phyloP scores from a whole-genome alignment of 2,888 invertebrate species.

The Norana najaformis region DNA sequence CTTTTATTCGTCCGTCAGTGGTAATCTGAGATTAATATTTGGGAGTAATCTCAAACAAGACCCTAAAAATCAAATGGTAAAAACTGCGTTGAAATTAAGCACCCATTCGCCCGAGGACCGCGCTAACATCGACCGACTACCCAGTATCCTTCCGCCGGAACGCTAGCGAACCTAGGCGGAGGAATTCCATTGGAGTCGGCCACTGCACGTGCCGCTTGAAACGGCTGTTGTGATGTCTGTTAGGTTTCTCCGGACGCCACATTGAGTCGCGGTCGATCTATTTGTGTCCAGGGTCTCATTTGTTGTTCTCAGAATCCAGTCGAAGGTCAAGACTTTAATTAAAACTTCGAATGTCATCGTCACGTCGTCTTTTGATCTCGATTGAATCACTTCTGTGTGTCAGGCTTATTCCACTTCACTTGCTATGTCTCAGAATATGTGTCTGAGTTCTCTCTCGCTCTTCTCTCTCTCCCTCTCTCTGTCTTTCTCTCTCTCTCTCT shows the following conservation, averaged over 20 bases:
- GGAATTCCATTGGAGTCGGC: not conserved
- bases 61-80: no score
- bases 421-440: not conserved
- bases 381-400: not conserved
- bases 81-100: no score
- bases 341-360: not conserved
- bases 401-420: not conserved
- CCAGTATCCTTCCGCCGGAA: not conserved
- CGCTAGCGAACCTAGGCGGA: not conserved
- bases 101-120: not conserved
- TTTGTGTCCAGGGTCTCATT: not conserved
- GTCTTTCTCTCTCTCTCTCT: not conserved
- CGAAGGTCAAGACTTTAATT: not conserved
- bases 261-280: not conserved
- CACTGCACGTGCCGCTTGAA: not conserved
- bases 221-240: not conserved
- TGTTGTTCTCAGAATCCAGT: not conserved
- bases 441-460: not conserved
- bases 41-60: no score
- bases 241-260: not conserved
- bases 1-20: no score
- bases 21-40: no score
- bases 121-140: not conserved
- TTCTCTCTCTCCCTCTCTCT: not conserved
- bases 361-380: not conserved